Conservation (phyloP, 2,797 vertebrate genomes). For the Notolabrus celidotus region DNA sequence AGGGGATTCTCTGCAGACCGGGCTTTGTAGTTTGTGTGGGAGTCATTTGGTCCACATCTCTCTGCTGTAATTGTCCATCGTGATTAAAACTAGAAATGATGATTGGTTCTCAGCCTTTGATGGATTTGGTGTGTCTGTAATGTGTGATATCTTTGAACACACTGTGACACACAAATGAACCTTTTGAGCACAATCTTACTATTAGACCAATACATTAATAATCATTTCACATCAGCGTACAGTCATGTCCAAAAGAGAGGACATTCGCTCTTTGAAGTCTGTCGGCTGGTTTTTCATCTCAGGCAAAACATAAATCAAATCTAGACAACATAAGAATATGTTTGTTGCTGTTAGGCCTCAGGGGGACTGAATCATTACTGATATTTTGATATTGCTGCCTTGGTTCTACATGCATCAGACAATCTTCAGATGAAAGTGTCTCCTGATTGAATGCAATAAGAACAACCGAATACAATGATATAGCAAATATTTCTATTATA, state of each 20-base stretch:
- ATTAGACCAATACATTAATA: conserved; percentile 16
- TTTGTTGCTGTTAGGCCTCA: conserved; percentile 33
- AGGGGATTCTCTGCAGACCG: conserved; percentile 56
- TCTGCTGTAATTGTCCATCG: conserved; percentile 60
- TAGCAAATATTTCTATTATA: no score
- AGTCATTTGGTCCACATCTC: conserved; percentile 55
- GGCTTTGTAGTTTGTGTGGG: conserved; percentile 64
- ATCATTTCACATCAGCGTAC: conserved; percentile 21
- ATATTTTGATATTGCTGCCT: conserved; percentile 32
- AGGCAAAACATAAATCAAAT: conserved; percentile 42
- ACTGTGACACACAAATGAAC: conserved; percentile 25
- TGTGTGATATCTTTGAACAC: conserved; percentile 33
- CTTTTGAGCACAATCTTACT: conserved; percentile 25
- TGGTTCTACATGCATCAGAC: conserved; percentile 22
- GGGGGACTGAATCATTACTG: conserved; percentile 33
- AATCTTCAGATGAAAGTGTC: conserved; percentile 28
- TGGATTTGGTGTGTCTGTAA: conserved; percentile 36
- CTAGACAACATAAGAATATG: conserved; percentile 26
- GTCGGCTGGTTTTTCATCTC: conserved; percentile 25
- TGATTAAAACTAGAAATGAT: conserved; percentile 64
- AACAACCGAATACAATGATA: neutral
- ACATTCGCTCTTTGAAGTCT: conserved; percentile 33
- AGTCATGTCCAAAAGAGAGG: conserved; percentile 2
- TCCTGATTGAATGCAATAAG: conserved; percentile 14
- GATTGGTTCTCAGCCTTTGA: conserved; percentile 56